These are phyloP conservation scores for Lepidotrigona ventralis DNA, from an alignment of 1,140 invertebrate species.

Conservation along the genomic window DNA sequence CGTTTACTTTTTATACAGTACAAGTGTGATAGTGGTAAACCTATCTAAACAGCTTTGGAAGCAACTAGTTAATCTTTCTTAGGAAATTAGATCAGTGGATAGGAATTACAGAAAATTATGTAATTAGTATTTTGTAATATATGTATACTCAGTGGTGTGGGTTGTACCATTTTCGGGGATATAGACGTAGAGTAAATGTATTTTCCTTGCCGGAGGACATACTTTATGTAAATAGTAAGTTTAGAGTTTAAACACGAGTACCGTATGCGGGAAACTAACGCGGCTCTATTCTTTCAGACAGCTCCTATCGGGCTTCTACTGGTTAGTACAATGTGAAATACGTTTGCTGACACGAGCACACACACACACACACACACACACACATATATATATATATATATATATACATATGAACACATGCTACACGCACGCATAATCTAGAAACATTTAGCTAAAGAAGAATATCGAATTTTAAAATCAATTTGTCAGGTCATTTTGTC, in stretches of 20 bases:
- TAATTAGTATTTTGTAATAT: background rate
- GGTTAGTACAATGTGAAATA: conserved; percentile 81
- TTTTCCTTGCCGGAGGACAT: background rate
- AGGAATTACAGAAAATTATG: background rate
- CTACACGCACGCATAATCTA: conserved; percentile 43
- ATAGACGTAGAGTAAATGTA: background rate
- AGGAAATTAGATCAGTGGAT: background rate
- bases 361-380: no score
- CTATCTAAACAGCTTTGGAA: no score
- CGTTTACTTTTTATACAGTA: background rate
- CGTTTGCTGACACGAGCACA: conserved; percentile 56
- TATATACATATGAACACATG: conserved; percentile 43
- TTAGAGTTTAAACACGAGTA: conserved; percentile 22
- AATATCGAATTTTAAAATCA: conserved; percentile 12
- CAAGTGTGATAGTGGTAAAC: background rate
- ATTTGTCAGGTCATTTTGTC: conserved; percentile 35
- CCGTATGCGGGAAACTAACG: conserved; percentile 69
- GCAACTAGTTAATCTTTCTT: background rate
- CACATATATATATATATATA: no score
- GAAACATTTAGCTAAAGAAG: conserved; percentile 42
- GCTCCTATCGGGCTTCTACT: conserved; percentile 86
- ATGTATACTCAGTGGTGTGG: no score
- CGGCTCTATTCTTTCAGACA: conserved; percentile 83
- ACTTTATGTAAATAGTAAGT: conserved; percentile 10
- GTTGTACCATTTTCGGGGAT: background rate